Conservation (phyloP, 2,797 vertebrate species). For the Myotis findleyi region DNA sequence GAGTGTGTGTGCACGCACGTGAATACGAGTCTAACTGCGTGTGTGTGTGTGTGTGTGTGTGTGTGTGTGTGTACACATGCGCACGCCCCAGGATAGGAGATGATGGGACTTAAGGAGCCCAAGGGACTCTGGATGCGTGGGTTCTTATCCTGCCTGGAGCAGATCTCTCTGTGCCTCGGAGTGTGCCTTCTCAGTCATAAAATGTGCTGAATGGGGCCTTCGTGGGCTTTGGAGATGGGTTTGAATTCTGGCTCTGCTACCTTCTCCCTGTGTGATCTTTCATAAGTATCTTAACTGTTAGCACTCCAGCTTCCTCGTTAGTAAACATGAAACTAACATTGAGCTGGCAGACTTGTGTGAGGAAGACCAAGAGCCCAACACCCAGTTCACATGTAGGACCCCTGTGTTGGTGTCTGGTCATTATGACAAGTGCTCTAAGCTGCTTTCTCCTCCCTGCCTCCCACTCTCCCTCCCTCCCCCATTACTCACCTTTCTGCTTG, state of each 20-base stretch:
- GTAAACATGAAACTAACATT: not conserved
- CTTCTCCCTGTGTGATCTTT: not conserved
- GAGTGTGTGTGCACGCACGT: not conserved
- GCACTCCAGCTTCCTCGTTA: not conserved
- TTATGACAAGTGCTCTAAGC: not conserved
- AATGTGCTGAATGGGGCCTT: not conserved
- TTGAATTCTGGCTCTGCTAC: not conserved
- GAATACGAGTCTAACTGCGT: too few relatives aligned
- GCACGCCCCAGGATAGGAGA: not conserved
- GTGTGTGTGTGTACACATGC: too few relatives aligned
- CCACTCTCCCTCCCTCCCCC: not conserved
- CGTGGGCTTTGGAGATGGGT: not conserved
- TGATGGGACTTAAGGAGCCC: not conserved
- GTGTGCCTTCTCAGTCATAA: not conserved
- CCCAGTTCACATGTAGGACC: not conserved
- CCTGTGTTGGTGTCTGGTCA: not conserved
- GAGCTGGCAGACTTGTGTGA: not conserved
- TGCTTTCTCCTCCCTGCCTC: not conserved
- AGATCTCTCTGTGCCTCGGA: not conserved
- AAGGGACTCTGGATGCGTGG: not conserved
- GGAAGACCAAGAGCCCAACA: not conserved
- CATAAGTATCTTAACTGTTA: not conserved
- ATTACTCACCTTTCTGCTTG: not conserved
- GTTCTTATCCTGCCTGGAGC: not conserved
- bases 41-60: not conserved